Base-by-base conservation (phyloP, 2,888 invertebrate species). In the Muscina levida region DNA sequence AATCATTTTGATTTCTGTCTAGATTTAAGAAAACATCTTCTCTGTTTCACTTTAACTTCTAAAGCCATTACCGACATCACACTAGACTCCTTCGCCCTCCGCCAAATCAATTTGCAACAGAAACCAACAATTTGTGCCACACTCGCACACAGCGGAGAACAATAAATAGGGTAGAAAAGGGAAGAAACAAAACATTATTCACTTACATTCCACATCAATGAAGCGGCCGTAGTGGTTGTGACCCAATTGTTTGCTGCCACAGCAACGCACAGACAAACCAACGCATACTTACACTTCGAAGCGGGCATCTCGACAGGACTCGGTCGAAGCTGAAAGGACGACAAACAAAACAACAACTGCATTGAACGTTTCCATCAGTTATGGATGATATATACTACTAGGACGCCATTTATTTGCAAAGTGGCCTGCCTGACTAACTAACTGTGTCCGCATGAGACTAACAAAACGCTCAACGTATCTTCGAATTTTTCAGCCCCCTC, bases 211-310 rank as follows among this genome's bases (percentile, higher is more conserved):
- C 46, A 68, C 39, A 62, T 11, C 53, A 56, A n/a, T 71, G 57
- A 67, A 72, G 59, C 15, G 67, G 62, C 22, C 67, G 24, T 56
- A 37, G 39, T 15, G 19, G 62, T 42, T 72, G 74, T 81, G 81
- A 77, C 81, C 81, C 72, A 81, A 74, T 77, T 81, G 59, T 56
- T 48, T 31, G 67, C 68, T 31, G 67, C 68, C 65, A 31, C 72
- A 56, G 65, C 65, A 51, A 59, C 44, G 70, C 72, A 70, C 31
- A 66, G 17, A 44, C 42, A 72, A 4, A 44, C 46, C 57, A 24
- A 39, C 13, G 11, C 6, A 51, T n/a, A n/a, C n/a, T n/a, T n/a
- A n/a, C 10, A 3, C n/a, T 24, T n/a, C 8, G n/a, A 10, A 31
- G 5, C 19, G n/a, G n/a, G 6, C 22, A 44, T 10, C 39, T 39